Evolutionary conservation across 2,797 vertebrate genomes (phyloP).

Genomic region (Pseudotriccus pelzelni): DNA sequence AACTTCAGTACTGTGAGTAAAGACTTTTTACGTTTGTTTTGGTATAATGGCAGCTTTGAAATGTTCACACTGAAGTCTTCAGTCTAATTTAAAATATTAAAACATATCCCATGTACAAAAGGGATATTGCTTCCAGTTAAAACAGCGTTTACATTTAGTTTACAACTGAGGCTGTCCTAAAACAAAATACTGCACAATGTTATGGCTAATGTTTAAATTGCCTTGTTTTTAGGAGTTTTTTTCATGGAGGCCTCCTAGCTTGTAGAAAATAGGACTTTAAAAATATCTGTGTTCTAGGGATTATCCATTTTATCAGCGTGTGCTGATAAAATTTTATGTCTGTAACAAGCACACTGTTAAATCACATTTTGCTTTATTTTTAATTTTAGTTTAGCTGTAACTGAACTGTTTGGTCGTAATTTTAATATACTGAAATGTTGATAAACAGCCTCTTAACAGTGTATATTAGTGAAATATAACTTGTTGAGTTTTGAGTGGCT

Average conservation of each 20-base stretch:
- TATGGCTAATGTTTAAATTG: background rate
- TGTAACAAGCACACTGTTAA: background rate
- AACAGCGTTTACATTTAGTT: background rate
- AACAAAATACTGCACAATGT: background rate
- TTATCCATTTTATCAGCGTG: background rate
- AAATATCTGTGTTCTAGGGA: background rate
- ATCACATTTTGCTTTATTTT: too few relatives aligned
- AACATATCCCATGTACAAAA: background rate
- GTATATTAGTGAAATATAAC: background rate
- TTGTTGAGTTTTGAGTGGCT: background rate
- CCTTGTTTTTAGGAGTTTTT: background rate
- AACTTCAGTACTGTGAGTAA: constrained; percentile 99
- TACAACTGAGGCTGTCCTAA: constrained; percentile 20
- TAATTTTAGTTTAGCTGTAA: background rate
- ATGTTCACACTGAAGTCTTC: constrained; percentile 35
- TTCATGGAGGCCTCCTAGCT: background rate
- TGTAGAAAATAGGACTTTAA: background rate
- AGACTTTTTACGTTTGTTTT: constrained; percentile 68
- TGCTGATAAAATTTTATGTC: background rate
- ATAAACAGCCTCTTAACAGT: background rate
- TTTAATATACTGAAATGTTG: background rate
- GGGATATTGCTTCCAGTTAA: background rate
- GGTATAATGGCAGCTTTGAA: constrained; percentile 34
- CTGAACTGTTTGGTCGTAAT: background rate
- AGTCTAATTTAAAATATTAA: background rate